Conservation (phyloP, 2,888 invertebrate species). For the Cryptosula pallasiana region DNA sequence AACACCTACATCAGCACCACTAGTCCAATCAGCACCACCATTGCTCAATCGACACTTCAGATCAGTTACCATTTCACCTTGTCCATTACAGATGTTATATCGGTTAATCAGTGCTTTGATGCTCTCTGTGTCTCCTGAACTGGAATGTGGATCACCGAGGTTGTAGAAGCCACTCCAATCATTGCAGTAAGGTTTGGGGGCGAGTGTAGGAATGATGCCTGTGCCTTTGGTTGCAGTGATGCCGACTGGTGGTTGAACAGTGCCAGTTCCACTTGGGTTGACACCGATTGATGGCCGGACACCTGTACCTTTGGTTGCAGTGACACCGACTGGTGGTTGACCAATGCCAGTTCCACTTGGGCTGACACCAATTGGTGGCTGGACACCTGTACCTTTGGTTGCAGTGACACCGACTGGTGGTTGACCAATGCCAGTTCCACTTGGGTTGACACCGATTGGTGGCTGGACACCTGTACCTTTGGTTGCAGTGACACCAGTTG, state of each 20-base stretch:
- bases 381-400: too few relatives aligned
- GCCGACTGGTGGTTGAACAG: neutral
- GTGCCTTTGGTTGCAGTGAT: neutral
- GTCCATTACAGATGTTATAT: neutral
- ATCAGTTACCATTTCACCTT: conserved; percentile 1
- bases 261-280: neutral
- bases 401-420: too few relatives aligned
- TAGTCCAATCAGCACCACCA: neutral
- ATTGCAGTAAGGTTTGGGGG: neutral
- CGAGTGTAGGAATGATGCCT: neutral
- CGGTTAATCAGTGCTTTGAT: neutral
- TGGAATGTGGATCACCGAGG: neutral
- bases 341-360: too few relatives aligned
- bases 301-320: neutral
- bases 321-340: too few relatives aligned
- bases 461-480: too few relatives aligned
- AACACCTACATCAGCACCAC: neutral
- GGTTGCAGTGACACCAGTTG: too few relatives aligned
- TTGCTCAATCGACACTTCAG: neutral
- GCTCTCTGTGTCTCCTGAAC: conserved; percentile 2
- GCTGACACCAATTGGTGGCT: too few relatives aligned
- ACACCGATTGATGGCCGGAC: neutral
- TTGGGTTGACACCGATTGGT: too few relatives aligned
- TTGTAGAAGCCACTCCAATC: conserved; percentile 1
- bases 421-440: too few relatives aligned